Base-by-base conservation (phyloP, 2,113 vertebrate species). In the Anthoscopus minutus region DNA sequence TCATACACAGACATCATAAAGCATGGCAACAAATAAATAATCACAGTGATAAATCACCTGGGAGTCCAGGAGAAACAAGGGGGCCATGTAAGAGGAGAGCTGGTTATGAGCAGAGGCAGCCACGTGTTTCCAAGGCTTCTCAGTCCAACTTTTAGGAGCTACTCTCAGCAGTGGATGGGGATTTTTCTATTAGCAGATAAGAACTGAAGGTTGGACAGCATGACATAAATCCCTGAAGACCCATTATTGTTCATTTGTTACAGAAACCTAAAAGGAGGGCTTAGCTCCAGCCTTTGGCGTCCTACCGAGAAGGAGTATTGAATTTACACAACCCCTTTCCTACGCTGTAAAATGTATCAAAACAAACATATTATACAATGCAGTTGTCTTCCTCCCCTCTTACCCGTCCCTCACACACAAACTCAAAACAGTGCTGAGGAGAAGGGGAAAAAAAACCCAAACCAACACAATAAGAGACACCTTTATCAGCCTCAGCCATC, bases 401-500 rank as follows among this genome's bases (percentile, higher is more conserved):
- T 40, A 47, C 74, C 81, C 44, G 16, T 80, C 23, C 71, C 78
- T 67, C 56, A 30, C 64, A 88, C 65, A 83, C 76, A 89, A 80
- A 85, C 48, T 84, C 77, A 92, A 70, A 93, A 92, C 79, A 95
- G 47, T 20, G 48, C 72, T 5, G 18, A 96, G 74, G 31, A 92
- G 62, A 16, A 81, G 91, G 64, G 77, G 73, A 86, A 33, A 22
- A n/a, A 13, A 21, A 8, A 8, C 10, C 27, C 5, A 28, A 35
- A 3, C 18, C 33, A 35, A 47, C 35, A 98, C 93, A 97, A 96
- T 97, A 70, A 97, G 94, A 96, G 95, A 97, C 78, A 96, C 92
- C 93, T 98, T 96, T 97, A 98, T 98, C 98, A 97, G 96, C 85
- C 81, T 58, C 82, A 94, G 95, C 96, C 98, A 98, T 98, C 98